These are phyloP conservation scores for Perca flavescens DNA, from an alignment of 2,113 vertebrate genomes.

Conservation along the genomic window DNA sequence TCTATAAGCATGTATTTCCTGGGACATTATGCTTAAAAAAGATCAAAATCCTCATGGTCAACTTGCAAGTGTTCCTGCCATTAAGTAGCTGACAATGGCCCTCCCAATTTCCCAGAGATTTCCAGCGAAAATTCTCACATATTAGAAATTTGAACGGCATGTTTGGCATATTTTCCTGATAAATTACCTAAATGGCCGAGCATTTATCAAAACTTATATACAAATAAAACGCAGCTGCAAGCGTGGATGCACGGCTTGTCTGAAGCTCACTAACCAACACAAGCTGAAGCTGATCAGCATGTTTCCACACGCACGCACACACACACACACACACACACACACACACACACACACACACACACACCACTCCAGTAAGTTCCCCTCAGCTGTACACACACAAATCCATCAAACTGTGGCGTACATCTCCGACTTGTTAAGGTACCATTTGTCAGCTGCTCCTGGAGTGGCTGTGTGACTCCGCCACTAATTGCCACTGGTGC, in stretches of 20 bases:
- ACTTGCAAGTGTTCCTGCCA: background rate
- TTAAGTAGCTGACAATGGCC: no score
- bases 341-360: constrained; percentile 27
- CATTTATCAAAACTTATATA: background rate
- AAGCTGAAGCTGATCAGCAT: constrained; percentile 18
- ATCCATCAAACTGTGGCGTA: constrained; percentile 72
- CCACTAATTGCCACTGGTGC: constrained; percentile 96
- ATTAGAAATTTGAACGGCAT: background rate
- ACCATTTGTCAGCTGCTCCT: constrained; percentile 94
- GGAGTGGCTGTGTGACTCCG: constrained; percentile 94
- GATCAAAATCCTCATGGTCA: background rate
- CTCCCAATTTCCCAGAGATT: no score
- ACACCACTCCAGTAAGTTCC: constrained; percentile 44
- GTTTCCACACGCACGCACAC: background rate
- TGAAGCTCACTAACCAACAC: constrained; percentile 23
- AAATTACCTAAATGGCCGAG: background rate
- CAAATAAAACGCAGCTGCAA: background rate
- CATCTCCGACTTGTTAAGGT: constrained; percentile 84
- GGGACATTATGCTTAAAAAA: background rate
- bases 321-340: constrained; percentile 5
- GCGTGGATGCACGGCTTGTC: constrained; percentile 15
- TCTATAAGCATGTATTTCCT: no score
- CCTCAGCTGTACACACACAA: constrained; percentile 71
- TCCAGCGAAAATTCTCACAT: background rate
- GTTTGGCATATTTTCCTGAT: background rate